Base-by-base conservation (phyloP, 2,888 invertebrate species). In the Notocelia uddmanniana region DNA sequence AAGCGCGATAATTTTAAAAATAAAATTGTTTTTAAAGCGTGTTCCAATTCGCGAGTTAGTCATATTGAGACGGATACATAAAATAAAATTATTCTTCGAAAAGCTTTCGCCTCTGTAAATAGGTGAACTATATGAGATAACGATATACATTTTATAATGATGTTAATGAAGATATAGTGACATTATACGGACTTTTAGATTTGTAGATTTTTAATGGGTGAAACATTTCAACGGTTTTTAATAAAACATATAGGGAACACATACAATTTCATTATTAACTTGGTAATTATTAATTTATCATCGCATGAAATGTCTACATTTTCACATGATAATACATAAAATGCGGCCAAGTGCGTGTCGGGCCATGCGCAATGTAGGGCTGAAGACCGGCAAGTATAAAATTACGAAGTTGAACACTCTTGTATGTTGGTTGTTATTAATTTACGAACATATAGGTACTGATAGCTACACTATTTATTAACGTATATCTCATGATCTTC, bases 1-100 rank as follows among this genome's bases (percentile, higher is more conserved):
- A 68, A 62, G 62, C 76, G 66, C 57, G 57, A 75, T 74, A 66
- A 26, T 60, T 59, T 75, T 74, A 78, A 77, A 81, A 79, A 79
- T 76, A 80, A 52, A 77, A 77, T 72, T 74, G 72, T 76, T 78
- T 78, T 77, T 78, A 76, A 75, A 77, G 76, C 78, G 76, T 76
- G 79, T 73, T 76, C 79, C 76, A 80, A 79, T 77, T 81, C 74
- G 68, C 64, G 77, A 78, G 76, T 81, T 80, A 75, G 76, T 78
- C 75, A 73, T 73, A 69, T 55, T 68, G 60, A 74, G 73, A 68
- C 73, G 75, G 75, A 78, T 78, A 69, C 70, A 72, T 74, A 64
- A 70, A 74, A 72, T 74, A 64, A 70, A 74, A 75, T 69, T 74
- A 67, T 68, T 76, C 67, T 23, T 45, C 57, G 59, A 73, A 73